A percentile compares a stretch with the other conserved stretches of the same genome.
Conservation (phyloP, 2,888 invertebrate genomes). For the Lepidonotus clava region DNA sequence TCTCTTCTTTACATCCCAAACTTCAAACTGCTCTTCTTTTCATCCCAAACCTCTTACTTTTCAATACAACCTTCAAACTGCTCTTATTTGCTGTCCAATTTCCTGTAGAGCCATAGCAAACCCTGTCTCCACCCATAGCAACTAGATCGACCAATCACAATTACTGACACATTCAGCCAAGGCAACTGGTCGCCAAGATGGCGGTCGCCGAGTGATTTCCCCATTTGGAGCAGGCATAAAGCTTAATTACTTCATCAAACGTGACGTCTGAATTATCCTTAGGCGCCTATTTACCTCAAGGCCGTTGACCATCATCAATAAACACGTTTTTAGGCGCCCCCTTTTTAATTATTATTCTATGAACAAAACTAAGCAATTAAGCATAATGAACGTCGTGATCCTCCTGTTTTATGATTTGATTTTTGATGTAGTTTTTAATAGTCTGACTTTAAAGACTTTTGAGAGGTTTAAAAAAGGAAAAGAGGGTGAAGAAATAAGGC, state of each 20-base stretch:
- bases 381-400: too few species aligned
- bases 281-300: neutral
- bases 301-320: neutral
- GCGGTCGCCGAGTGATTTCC: neutral
- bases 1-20: too few species aligned
- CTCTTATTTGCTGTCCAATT: neutral
- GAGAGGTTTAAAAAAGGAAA: too few species aligned
- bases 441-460: too few species aligned
- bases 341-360: neutral
- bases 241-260: slow-evolving; percentile 4
- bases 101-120: neutral
- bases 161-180: neutral
- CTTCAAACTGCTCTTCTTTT: too few species aligned
- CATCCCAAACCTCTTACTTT: too few species aligned
- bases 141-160: slow-evolving; percentile 9
- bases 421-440: too few species aligned
- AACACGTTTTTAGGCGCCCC: neutral
- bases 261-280: neutral
- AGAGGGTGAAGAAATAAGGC: too few species aligned
- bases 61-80: too few species aligned
- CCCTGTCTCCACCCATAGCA: neutral
- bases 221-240: neutral
- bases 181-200: neutral
- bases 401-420: too few species aligned
- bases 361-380: neutral